Percentiles rank a stretch among this genome's conserved stretches.
phyloP scores from a whole-genome alignment of 1,140 invertebrate genomes.

The Chironomus striatipennis region DNA sequence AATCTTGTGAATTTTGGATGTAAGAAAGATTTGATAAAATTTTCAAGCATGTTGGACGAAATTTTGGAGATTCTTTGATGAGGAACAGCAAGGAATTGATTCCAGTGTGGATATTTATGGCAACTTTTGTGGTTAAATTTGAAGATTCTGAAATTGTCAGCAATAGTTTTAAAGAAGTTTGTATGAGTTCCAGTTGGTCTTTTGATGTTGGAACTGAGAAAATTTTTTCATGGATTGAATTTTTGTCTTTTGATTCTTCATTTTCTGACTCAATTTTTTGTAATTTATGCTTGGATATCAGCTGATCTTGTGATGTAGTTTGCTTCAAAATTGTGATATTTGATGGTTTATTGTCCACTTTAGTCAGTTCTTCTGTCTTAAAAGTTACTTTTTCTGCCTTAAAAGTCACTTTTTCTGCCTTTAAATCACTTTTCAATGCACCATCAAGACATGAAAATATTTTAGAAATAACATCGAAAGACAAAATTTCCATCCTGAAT shows the following conservation, averaged over 20 bases:
- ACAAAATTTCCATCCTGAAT: neutral
- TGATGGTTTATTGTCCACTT: neutral
- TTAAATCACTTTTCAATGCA: neutral
- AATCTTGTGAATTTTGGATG: constrained; percentile 33
- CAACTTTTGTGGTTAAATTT: neutral
- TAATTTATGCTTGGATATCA: neutral
- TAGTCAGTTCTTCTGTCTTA: too few species aligned
- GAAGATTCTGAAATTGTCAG: neutral
- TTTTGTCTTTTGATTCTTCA: neutral
- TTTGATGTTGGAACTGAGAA: neutral
- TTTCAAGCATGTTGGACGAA: constrained; percentile 32
- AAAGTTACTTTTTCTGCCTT: too few species aligned
- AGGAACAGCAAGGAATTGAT: constrained; percentile 35
- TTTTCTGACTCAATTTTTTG: neutral
- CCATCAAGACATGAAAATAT: neutral
- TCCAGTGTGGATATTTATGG: neutral
- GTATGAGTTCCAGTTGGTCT: neutral
- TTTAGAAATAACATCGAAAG: neutral
- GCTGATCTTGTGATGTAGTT: neutral
- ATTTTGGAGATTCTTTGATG: constrained; percentile 33
- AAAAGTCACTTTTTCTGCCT: neutral
- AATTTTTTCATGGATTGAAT: neutral
- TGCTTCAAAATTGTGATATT: neutral
- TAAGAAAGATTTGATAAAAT: constrained; percentile 39
- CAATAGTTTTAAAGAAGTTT: neutral